Evolutionary conservation across 2,113 vertebrate species (phyloP).

Genomic region (Chaenogobius annularis): DNA sequence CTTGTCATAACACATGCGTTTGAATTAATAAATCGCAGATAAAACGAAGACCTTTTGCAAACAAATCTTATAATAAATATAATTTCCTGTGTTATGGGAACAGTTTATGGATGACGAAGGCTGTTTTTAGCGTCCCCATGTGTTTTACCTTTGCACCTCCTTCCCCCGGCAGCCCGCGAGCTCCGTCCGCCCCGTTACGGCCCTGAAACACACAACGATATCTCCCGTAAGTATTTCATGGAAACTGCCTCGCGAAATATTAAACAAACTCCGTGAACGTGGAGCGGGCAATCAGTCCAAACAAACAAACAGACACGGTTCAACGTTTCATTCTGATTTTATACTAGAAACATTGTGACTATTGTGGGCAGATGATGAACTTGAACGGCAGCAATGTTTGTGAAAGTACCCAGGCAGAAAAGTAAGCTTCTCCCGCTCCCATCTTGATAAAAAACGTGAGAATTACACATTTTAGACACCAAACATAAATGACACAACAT

Average conservation of each 20-base stretch:
- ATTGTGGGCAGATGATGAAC: constrained; percentile 48
- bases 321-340: constrained; percentile 33
- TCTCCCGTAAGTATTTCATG: constrained; percentile 14
- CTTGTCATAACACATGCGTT: too few relatives aligned
- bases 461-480: too few relatives aligned
- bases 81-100: neutral
- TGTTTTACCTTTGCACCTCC: constrained; percentile 85
- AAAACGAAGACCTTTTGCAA: too few relatives aligned
- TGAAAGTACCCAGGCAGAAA: constrained; percentile 6
- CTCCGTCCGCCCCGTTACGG: constrained; percentile 91
- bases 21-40: too few relatives aligned
- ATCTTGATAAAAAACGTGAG: neutral
- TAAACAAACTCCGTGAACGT: constrained; percentile 4
- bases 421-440: neutral
- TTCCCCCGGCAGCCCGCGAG: constrained; percentile 94
- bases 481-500: too few relatives aligned
- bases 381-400: constrained; percentile 40
- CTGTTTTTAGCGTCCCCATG: too few relatives aligned
- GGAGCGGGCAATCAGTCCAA: constrained; percentile 15
- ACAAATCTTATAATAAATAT: too few relatives aligned
- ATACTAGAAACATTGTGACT: constrained; percentile 11
- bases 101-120: neutral
- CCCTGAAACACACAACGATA: constrained; percentile 76
- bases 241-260: constrained; percentile 23
- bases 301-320: constrained; percentile 5